A percentile compares a stretch with the other conserved stretches of the same genome.
phyloP scores from a whole-genome alignment of 2,797 vertebrate species.

The Corythornis leucogaster region DNA sequence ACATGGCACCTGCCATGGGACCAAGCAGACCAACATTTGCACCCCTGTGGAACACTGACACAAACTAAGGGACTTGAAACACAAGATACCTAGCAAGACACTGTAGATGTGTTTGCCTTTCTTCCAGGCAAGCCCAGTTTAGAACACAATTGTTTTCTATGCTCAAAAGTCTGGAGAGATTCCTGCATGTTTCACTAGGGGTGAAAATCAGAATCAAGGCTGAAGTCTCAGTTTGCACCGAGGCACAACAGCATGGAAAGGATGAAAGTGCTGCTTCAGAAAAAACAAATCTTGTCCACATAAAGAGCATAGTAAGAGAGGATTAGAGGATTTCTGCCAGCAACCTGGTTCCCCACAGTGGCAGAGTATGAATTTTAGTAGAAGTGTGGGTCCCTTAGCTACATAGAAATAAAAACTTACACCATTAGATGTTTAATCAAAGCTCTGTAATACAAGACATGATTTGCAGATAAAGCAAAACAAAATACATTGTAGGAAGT shows the following conservation, averaged over 20 bases:
- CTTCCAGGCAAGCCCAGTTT: background rate
- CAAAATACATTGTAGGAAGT: background rate
- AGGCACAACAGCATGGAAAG: background rate
- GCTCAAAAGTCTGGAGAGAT: background rate
- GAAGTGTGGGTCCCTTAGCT: background rate
- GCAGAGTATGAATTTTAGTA: background rate
- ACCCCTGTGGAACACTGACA: background rate
- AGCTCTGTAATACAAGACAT: background rate
- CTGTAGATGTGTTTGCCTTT: background rate
- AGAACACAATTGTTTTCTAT: background rate
- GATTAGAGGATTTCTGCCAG: background rate
- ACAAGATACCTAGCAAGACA: background rate
- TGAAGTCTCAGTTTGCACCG: background rate
- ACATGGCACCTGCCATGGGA: background rate
- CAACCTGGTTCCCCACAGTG: background rate
- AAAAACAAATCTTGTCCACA: background rate
- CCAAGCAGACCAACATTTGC: background rate
- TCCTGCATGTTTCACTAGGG: background rate
- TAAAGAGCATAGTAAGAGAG: background rate
- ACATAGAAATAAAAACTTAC: background rate
- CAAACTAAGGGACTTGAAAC: background rate
- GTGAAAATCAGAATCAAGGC: background rate
- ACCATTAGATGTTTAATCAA: background rate
- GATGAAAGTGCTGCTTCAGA: background rate
- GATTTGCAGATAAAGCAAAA: background rate